Base-by-base conservation (phyloP, 2,113 vertebrate species). In the Prolemur simus region DNA sequence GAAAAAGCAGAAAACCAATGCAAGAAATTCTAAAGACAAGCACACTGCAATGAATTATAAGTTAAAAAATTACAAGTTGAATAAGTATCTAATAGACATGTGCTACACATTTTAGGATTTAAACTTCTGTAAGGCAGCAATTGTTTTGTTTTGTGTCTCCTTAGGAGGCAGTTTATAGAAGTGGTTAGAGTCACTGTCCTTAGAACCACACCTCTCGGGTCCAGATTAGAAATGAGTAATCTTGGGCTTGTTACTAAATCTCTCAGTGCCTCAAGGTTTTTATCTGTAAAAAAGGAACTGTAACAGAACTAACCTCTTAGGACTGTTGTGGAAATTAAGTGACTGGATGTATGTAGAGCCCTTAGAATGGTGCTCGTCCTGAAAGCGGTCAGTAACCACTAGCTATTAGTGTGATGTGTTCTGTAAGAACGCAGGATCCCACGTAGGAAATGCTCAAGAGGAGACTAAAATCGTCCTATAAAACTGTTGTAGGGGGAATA, bases 1-100 rank as follows among this genome's bases (percentile, higher is more conserved):
- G 85, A 77, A 94, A 94, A 97, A 94, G 56, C 82, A 76, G 88
- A 95, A 92, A 90, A 89, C 13, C 45, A 88, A 88, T 23, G 56
- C 54, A 85, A 91, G 74, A 45, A 18, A 78, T 64, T 87, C 78
- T 69, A 78, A 64, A 95, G 82, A 77, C 32, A 90, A 96, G 9
- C n/a, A n/a, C 45, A 69, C n/a, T 32, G 81, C 1, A 52, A 39
- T 27, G 29, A 42, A 63, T 74, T 52, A 63, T 29, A 60, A 63
- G 27, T 29, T 63, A 25, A 20, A 80, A 89, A 92, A n/a, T 29
- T 58, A 54, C 64, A 63, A 49, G 49, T 39, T 63, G 42, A 74
- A 47, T 82, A 74, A 83, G 10, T 45, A 27, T 32, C 25, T 66
- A 87, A 39, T 14, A 34, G 39, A 86, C 86, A 49, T 54, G 37